Percentiles rank a stretch among this genome's conserved stretches.
These are phyloP conservation scores for Agapornis roseicollis DNA, from an alignment of 2,113 vertebrate genomes.

Conservation along the genomic window DNA sequence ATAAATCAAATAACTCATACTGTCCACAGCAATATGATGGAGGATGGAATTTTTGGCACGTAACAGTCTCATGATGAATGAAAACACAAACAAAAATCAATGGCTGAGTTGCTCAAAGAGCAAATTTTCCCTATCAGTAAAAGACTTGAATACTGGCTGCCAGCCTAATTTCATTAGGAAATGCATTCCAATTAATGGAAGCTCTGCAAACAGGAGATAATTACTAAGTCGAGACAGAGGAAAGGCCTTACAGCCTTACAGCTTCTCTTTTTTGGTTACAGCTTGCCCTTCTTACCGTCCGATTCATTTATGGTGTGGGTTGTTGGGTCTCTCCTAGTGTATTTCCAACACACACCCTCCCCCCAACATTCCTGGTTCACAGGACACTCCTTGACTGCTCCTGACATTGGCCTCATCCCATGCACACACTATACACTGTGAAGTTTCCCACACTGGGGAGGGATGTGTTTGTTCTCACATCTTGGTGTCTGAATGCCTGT, in stretches of 20 bases:
- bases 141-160: slow-evolving; percentile 64
- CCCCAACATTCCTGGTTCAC: neutral
- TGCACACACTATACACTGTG: neutral
- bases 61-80: slow-evolving; percentile 64
- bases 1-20: slow-evolving; percentile 57
- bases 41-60: slow-evolving; percentile 53
- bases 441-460: slow-evolving; percentile 1
- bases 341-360: neutral
- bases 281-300: neutral
- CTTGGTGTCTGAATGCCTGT: neutral
- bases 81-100: slow-evolving; percentile 73
- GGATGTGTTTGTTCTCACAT: slow-evolving; percentile 1
- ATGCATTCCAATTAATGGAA: slow-evolving; percentile 68
- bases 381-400: neutral
- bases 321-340: neutral
- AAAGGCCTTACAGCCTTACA: slow-evolving; percentile 33
- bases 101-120: slow-evolving; percentile 62
- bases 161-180: slow-evolving; percentile 69
- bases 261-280: neutral
- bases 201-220: slow-evolving; percentile 67
- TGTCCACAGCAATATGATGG: slow-evolving; percentile 43
- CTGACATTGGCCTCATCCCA: neutral
- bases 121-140: slow-evolving; percentile 65
- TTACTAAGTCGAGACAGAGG: slow-evolving; percentile 48
- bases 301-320: neutral